Percentiles rank a stretch among this genome's conserved stretches.
Evolutionary conservation across 1,140 invertebrate species (phyloP).

Genomic region (Drosophila ironensis): DNA sequence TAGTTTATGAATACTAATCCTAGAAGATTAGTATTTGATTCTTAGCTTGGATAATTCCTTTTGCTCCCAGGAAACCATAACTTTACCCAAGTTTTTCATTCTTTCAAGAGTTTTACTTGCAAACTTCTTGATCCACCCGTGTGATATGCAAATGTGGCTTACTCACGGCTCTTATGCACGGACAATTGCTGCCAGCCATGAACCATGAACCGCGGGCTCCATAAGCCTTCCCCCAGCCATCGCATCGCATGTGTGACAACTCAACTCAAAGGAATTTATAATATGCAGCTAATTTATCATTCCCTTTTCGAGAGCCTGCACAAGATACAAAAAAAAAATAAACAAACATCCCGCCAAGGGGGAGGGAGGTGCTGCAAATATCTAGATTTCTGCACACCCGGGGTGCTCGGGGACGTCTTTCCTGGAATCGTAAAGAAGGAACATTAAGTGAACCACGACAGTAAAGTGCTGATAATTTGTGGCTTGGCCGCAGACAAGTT

Average conservation of each 20-base stretch:
- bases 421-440: conserved; percentile 12
- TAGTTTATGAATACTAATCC: no score
- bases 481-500: conserved; percentile 28
- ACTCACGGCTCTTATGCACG: conserved; percentile 58
- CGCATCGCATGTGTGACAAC: conserved; percentile 44
- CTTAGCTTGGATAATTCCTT: no score
- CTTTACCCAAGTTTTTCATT: not conserved
- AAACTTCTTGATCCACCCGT: conserved; percentile 9
- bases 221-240: conserved; percentile 23
- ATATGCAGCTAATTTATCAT: conserved; percentile 76
- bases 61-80: no score
- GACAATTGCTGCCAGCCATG: conserved; percentile 55
- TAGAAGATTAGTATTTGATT: no score
- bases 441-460: conserved; percentile 33
- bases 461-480: conserved; percentile 72
- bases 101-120: not conserved
- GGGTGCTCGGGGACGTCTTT: not conserved
- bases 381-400: conserved; percentile 32
- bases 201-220: conserved; percentile 33
- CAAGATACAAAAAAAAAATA: not conserved
- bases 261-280: conserved; percentile 77
- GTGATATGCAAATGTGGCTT: conserved; percentile 52
- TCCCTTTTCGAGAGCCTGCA: conserved; percentile 33
- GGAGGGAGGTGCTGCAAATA: conserved; percentile 9
- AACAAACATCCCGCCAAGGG: no score